A percentile compares a stretch with the other conserved stretches of the same genome.
These are phyloP conservation scores for Bufo bufo DNA, from an alignment of 2,113 vertebrate species.

Conservation along the genomic window DNA sequence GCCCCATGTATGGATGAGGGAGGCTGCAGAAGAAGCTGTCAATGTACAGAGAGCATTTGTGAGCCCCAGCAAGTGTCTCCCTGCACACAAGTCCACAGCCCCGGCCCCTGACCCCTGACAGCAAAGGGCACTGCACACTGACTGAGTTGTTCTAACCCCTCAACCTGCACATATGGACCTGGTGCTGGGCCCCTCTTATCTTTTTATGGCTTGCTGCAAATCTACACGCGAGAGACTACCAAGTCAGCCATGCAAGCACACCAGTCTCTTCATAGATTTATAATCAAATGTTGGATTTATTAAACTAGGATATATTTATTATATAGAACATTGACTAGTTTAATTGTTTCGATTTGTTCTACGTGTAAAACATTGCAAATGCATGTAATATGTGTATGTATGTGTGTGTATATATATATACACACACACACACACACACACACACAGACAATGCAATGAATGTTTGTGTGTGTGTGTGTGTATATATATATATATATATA, in stretches of 20 bases:
- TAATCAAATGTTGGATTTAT: background rate
- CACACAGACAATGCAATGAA: background rate
- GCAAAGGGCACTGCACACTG: slow-evolving; percentile 76
- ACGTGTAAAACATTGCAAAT: too few species aligned
- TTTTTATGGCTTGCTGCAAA: slow-evolving; percentile 61
- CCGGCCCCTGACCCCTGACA: slow-evolving; percentile 70
- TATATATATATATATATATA: background rate
- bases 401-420: too few species aligned
- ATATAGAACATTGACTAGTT: too few species aligned
- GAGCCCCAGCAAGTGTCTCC: slow-evolving; percentile 75
- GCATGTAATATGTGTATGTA: too few species aligned
- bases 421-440: background rate
- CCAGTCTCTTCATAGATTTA: background rate
- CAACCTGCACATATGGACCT: slow-evolving; percentile 67
- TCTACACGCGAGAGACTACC: slow-evolving; percentile 54
- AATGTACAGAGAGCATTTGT: slow-evolving; percentile 57
- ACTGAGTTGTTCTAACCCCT: slow-evolving; percentile 78
- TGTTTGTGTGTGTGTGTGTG: background rate
- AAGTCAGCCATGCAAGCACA: background rate
- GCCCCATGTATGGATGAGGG: too few species aligned
- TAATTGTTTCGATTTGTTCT: too few species aligned
- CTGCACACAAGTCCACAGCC: slow-evolving; percentile 67
- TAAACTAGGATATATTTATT: too few species aligned
- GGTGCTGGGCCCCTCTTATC: slow-evolving; percentile 61
- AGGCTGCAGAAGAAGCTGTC: background rate